A percentile compares a stretch with the other conserved stretches of the same genome.
phyloP scores from a whole-genome alignment of 2,888 invertebrate genomes.

The Iselma pallidipennis region DNA sequence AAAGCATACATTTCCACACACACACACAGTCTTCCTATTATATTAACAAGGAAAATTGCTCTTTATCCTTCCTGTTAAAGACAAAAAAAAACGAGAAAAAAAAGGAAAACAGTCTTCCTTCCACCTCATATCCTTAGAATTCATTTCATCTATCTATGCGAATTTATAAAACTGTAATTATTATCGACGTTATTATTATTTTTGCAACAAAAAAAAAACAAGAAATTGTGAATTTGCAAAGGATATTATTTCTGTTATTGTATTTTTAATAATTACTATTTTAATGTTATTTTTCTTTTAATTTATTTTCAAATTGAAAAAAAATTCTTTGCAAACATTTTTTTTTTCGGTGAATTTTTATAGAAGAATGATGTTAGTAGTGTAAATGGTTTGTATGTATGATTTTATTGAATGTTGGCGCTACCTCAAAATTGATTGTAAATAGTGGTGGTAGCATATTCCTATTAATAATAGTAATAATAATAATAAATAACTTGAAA shows the following conservation, averaged over 20 bases:
- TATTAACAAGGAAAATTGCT: background rate
- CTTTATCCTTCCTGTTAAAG: background rate
- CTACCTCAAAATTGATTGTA: conserved; percentile 52
- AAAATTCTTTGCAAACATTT: conserved; percentile 17
- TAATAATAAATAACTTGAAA: conserved; percentile 41
- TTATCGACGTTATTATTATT: conserved; percentile 9
- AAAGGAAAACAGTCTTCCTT: conserved; percentile 21
- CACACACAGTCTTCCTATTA: background rate
- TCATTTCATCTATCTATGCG: background rate
- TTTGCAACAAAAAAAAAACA: conserved; percentile 11
- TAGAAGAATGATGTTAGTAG: conserved; percentile 10
- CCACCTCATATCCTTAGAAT: background rate
- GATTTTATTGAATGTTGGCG: conserved; percentile 46
- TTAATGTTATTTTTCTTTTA: background rate
- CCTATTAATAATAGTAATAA: conserved; percentile 48
- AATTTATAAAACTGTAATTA: conserved; percentile 4
- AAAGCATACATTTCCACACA: too few relatives aligned
- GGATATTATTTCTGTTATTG: conserved; percentile 12
- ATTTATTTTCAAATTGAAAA: conserved; percentile 10
- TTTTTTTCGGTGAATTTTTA: conserved; percentile 5
- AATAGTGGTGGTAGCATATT: conserved; percentile 56
- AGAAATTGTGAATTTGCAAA: conserved; percentile 25
- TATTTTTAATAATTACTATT: background rate
- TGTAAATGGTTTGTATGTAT: conserved; percentile 34
- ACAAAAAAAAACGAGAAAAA: conserved; percentile 6